A percentile compares a stretch with the other conserved stretches of the same genome.
These are phyloP conservation scores for Otus sunia DNA, from an alignment of 2,113 vertebrate species.

Conservation along the genomic window DNA sequence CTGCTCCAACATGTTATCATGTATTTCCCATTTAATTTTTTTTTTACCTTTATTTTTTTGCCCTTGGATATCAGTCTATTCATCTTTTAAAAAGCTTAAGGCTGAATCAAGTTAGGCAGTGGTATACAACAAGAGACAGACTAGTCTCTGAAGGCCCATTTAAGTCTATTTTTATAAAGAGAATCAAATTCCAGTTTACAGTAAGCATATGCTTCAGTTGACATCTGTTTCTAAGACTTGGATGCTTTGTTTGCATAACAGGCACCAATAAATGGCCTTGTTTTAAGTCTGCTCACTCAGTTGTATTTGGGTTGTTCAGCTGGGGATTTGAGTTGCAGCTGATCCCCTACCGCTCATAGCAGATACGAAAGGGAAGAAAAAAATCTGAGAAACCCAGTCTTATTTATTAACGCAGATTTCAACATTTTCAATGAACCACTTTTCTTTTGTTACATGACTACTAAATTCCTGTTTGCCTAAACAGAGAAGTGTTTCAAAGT, in stretches of 20 bases:
- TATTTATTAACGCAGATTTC: constrained; percentile 81
- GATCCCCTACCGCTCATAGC: constrained; percentile 81
- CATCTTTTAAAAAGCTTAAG: constrained; percentile 84
- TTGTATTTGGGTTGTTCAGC: constrained; percentile 85
- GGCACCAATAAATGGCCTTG: constrained; percentile 83
- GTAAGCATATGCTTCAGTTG: constrained; percentile 87
- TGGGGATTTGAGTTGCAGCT: constrained; percentile 85
- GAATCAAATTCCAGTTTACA: constrained; percentile 84
- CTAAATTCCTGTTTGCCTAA: constrained; percentile 75
- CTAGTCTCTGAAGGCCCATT: constrained; percentile 79
- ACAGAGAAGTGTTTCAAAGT: constrained; percentile 47
- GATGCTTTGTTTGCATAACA: constrained; percentile 86
- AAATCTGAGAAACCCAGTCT: constrained; percentile 70
- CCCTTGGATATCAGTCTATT: constrained; percentile 84
- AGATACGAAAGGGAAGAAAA: constrained; percentile 71
- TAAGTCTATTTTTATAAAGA: constrained; percentile 83
- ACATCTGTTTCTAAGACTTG: constrained; percentile 82
- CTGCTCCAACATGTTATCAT: constrained; percentile 87
- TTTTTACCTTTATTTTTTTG: constrained; percentile 76
- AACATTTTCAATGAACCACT: constrained; percentile 75
- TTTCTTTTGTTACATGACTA: constrained; percentile 65
- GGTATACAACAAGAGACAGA: constrained; percentile 77
- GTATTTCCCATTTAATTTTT: constrained; percentile 92
- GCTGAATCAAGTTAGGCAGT: constrained; percentile 79
- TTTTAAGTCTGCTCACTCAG: constrained; percentile 85